These are phyloP conservation scores for Stenolophus ochropezus DNA, from an alignment of 2,888 invertebrate species.

Conservation along the genomic window DNA sequence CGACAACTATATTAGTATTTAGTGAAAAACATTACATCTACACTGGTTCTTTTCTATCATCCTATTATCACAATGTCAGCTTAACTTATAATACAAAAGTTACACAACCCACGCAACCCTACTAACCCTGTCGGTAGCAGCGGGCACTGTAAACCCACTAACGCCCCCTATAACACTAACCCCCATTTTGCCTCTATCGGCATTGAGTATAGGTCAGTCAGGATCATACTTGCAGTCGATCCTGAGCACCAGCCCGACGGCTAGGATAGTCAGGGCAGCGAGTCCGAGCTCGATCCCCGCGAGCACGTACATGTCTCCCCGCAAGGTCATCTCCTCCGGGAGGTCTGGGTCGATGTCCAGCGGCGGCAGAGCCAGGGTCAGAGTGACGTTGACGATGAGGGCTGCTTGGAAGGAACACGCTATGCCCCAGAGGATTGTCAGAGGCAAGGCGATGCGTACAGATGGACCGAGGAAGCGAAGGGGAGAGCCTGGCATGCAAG, in stretches of 20 bases:
- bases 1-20: too few species aligned
- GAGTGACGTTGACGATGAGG: constrained; percentile 75
- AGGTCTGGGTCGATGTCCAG: constrained; percentile 64
- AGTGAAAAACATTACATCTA: constrained; percentile 44
- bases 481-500: constrained; percentile 68
- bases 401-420: constrained; percentile 76
- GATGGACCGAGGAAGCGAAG: constrained; percentile 70
- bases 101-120: constrained; percentile 79
- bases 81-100: constrained; percentile 61
- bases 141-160: constrained; percentile 69
- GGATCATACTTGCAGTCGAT: constrained; percentile 75
- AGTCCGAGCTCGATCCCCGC: constrained; percentile 74
- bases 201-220: constrained; percentile 70
- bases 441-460: constrained; percentile 68
- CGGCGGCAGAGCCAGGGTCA: constrained; percentile 71
- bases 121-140: constrained; percentile 74
- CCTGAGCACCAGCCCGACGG: constrained; percentile 75
- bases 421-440: constrained; percentile 75
- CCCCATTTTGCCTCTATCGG: constrained; percentile 72
- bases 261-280: constrained; percentile 74
- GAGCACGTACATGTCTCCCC: constrained; percentile 71
- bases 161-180: constrained; percentile 69
- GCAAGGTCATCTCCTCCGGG: constrained; percentile 66
- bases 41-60: constrained; percentile 35
- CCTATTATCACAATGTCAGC: constrained; percentile 52